Conservation (phyloP, 2,888 invertebrate species). For the Drosophila anomelani region DNA sequence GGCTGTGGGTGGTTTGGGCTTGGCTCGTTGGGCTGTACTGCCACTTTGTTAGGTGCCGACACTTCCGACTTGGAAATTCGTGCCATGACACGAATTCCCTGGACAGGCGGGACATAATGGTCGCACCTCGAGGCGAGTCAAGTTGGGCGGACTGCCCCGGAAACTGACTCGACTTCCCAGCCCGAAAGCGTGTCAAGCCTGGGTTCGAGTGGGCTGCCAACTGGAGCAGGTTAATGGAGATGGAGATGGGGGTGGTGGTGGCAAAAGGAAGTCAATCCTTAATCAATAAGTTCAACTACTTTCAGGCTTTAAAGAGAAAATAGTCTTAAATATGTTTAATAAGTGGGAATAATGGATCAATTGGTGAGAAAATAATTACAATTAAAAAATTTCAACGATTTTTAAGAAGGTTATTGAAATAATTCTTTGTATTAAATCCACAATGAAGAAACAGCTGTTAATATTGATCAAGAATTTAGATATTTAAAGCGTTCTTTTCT, state of each 20-base stretch:
- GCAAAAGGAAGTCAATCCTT: slow-evolving; percentile 18
- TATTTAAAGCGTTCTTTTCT: too few relatives aligned
- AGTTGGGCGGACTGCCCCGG: slow-evolving; percentile 32
- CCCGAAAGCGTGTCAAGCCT: slow-evolving; percentile 63
- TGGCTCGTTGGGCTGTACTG: slow-evolving; percentile 22
- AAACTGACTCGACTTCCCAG: slow-evolving; percentile 17
- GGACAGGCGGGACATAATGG: slow-evolving; percentile 64
- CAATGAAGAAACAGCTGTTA: too few relatives aligned
- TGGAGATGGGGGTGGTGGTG: slow-evolving; percentile 14
- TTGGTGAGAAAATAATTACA: background rate
- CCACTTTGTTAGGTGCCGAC: slow-evolving; percentile 75
- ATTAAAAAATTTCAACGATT: background rate
- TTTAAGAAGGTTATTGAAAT: too few relatives aligned
- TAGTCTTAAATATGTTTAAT: slow-evolving; percentile 4
- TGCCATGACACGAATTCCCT: slow-evolving; percentile 79
- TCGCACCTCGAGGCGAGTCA: slow-evolving; percentile 72
- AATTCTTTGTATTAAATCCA: too few relatives aligned
- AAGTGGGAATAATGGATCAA: background rate
- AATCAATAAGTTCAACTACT: slow-evolving; percentile 53
- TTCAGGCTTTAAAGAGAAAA: slow-evolving; percentile 15
- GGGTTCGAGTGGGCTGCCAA: slow-evolving; percentile 73
- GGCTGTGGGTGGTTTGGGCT: slow-evolving; percentile 13
- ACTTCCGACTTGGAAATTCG: slow-evolving; percentile 76
- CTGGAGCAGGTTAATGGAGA: slow-evolving; percentile 74
- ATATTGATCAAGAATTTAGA: background rate